Evolutionary conservation across 2,888 invertebrate species (phyloP).

Genomic region (Ochlodes sylvanus): DNA sequence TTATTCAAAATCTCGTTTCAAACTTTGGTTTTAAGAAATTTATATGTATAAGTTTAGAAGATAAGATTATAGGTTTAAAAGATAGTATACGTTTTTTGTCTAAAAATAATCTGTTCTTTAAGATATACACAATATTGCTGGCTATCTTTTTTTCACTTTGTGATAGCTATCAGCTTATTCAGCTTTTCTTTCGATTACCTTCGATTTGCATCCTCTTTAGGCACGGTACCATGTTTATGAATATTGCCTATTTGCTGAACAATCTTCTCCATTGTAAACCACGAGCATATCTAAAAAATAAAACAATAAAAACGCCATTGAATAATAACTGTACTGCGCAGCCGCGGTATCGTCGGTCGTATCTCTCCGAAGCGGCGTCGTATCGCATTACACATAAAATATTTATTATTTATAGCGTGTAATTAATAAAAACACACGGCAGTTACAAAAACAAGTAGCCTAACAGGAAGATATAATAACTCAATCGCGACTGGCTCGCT

Average conservation of each 20-base stretch:
- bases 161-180: conserved; percentile 3
- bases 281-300: conserved; percentile 41
- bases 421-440: conserved; percentile 84
- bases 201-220: conserved; percentile 36
- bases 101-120: background rate
- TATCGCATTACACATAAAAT: conserved; percentile 84
- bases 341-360: conserved; percentile 67
- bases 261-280: conserved; percentile 32
- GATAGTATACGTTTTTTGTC: background rate
- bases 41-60: too few species aligned
- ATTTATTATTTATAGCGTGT: conserved; percentile 82
- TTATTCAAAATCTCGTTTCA: too few species aligned
- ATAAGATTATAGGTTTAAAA: too few species aligned
- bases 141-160: background rate
- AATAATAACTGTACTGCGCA: conserved; percentile 74
- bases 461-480: conserved; percentile 84
- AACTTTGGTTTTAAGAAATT: too few species aligned
- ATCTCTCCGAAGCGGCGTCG: conserved; percentile 69
- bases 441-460: conserved; percentile 83
- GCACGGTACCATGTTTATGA: conserved; percentile 37
- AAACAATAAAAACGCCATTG: conserved; percentile 75
- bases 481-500: conserved; percentile 78
- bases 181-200: conserved; percentile 26
- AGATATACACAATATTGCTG: background rate
- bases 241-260: conserved; percentile 36